Evolutionary conservation across 2,888 invertebrate genomes (phyloP).

Genomic region (Melitaea athalia): DNA sequence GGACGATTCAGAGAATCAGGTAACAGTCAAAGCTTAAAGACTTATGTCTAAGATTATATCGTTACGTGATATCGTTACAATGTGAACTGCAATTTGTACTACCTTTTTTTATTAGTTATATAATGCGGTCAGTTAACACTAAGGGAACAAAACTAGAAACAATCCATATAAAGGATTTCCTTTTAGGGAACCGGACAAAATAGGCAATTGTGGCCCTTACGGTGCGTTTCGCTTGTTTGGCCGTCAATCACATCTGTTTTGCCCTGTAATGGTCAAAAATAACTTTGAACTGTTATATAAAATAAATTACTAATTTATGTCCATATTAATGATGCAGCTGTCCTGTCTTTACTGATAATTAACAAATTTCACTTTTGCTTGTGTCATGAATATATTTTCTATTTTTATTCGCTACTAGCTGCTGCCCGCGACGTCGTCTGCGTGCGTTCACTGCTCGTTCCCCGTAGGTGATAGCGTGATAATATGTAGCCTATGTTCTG

Average conservation of each 20-base stretch:
- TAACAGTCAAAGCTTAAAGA: too few relatives aligned
- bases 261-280: conserved; percentile 3
- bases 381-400: too few relatives aligned
- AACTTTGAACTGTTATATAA: not conserved
- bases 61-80: not conserved
- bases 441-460: too few relatives aligned
- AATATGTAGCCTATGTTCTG: too few relatives aligned
- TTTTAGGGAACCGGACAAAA: conserved; percentile 27
- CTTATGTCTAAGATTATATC: not conserved
- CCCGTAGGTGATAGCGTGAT: too few relatives aligned
- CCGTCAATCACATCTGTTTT: conserved; percentile 28
- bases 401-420: too few relatives aligned
- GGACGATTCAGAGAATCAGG: too few relatives aligned
- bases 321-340: too few relatives aligned
- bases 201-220: conserved; percentile 23
- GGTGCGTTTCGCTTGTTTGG: conserved; percentile 24
- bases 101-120: conserved; percentile 14
- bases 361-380: too few relatives aligned
- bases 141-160: conserved; percentile 24
- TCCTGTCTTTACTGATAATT: too few relatives aligned
- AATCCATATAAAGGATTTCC: conserved; percentile 20
- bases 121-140: conserved; percentile 28
- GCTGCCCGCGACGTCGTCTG: too few relatives aligned
- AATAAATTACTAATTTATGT: not conserved
- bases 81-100: conserved; percentile 24